Percentiles rank a stretch among this genome's conserved stretches.
phyloP scores from a whole-genome alignment of 37 sponge, comb jelly and placozoan genomes.

The Hexactinellida sp. region DNA sequence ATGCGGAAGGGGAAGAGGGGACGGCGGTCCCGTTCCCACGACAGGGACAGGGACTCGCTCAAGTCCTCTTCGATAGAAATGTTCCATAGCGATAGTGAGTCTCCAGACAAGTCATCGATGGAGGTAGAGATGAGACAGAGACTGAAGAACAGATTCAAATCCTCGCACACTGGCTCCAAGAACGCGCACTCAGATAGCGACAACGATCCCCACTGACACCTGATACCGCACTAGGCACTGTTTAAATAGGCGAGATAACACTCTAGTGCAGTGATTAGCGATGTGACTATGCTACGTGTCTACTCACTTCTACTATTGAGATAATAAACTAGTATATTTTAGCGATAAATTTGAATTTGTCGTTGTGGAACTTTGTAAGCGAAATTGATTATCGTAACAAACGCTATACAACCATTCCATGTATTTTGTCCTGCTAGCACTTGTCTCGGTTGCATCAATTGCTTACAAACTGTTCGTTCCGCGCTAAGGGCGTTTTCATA shows the following conservation, averaged over 20 bases:
- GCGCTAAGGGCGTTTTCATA: too few species aligned
- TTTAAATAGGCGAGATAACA: background rate
- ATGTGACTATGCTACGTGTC: too few species aligned
- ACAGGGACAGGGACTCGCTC: background rate
- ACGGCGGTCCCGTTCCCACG: background rate
- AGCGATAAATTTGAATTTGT: too few species aligned
- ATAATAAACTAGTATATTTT: too few species aligned
- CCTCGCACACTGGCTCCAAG: background rate
- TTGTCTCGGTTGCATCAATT: too few species aligned
- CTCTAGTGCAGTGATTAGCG: conserved; percentile 15
- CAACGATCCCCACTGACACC: background rate
- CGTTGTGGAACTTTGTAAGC: too few species aligned
- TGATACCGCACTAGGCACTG: too few species aligned
- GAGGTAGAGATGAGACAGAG: conserved; percentile 7
- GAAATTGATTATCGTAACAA: too few species aligned
- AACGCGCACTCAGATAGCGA: conserved; percentile 1
- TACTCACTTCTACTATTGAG: too few species aligned
- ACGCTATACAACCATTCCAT: too few species aligned
- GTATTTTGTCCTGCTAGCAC: too few species aligned
- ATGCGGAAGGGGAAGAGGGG: background rate
- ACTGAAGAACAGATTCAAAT: conserved; percentile 11
- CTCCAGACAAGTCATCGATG: conserved; percentile 10
- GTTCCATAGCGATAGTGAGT: background rate
- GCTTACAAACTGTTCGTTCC: too few species aligned
- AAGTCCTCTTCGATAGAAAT: background rate